Conservation (phyloP, 53 echinoderm and acorn worm species). For the Astropecten irregularis region DNA sequence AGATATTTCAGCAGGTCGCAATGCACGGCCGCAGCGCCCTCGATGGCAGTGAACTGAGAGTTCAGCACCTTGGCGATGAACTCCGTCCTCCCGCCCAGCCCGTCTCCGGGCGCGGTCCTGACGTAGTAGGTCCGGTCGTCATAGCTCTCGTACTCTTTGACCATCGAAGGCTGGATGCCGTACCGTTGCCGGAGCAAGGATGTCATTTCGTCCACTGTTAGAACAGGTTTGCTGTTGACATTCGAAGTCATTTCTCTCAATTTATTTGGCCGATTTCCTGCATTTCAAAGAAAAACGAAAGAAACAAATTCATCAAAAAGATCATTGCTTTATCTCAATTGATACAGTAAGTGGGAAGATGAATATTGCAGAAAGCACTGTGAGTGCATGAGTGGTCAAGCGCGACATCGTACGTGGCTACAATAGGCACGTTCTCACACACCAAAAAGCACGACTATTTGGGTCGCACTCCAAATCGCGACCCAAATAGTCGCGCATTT, state of each 20-base stretch:
- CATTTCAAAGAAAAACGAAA: background rate
- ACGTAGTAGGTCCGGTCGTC: constrained; percentile 44
- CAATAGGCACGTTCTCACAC: too few species aligned
- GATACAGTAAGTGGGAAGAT: too few species aligned
- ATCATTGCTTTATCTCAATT: too few species aligned
- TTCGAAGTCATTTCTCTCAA: background rate
- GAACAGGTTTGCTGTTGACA: background rate
- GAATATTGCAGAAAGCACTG: too few species aligned
- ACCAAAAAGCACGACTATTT: too few species aligned
- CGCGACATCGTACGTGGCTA: too few species aligned
- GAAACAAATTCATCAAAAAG: too few species aligned
- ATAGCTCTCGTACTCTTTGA: constrained; percentile 23
- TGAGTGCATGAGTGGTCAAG: too few species aligned
- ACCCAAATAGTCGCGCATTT: too few species aligned
- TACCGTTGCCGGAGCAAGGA: background rate
- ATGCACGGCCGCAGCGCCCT: background rate
- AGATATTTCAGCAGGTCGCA: constrained; percentile 8
- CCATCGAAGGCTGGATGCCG: background rate
- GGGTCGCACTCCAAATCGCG: too few species aligned
- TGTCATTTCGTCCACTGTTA: constrained; percentile 2
- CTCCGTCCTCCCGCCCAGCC: constrained; percentile 7
- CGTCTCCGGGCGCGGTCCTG: background rate
- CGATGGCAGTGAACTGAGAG: background rate
- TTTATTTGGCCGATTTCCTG: background rate
- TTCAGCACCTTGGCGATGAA: constrained; percentile 39